phyloP scores from a whole-genome alignment of 2,888 invertebrate genomes.

The Pyrrhosoma nymphula region DNA sequence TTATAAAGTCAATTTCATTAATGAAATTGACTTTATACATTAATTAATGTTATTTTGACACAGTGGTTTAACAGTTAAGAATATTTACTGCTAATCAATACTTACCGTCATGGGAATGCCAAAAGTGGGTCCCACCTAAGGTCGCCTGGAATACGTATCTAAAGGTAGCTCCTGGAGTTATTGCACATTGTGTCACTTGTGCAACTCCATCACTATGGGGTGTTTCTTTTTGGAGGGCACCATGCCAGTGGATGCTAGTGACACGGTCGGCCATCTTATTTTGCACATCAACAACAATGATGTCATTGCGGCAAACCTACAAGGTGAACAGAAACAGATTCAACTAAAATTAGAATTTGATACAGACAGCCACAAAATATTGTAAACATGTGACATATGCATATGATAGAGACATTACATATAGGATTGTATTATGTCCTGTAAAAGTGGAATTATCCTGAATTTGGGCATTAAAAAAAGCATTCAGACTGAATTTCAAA shows the following conservation, averaged over 20 bases:
- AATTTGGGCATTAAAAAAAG: too few relatives aligned
- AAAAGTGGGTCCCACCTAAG: conserved; percentile 75
- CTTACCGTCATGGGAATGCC: conserved; percentile 75
- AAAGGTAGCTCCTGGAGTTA: conserved; percentile 75
- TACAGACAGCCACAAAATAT: not conserved
- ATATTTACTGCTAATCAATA: not conserved
- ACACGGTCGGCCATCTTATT: conserved; percentile 76
- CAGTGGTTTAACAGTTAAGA: not conserved
- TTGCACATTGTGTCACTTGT: conserved; percentile 77
- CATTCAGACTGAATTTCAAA: too few relatives aligned
- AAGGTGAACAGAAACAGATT: not conserved
- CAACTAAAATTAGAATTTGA: not conserved
- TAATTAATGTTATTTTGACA: too few relatives aligned
- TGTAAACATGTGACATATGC: too few relatives aligned
- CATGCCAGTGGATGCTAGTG: conserved; percentile 80
- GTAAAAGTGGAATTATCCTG: too few relatives aligned
- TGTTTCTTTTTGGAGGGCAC: conserved; percentile 75
- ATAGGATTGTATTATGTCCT: too few relatives aligned
- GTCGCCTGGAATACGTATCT: conserved; percentile 75
- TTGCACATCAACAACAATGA: conserved; percentile 76
- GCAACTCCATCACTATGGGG: conserved; percentile 78
- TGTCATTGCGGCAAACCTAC: conserved; percentile 77
- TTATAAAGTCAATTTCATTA: too few relatives aligned
- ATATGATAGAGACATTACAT: too few relatives aligned
- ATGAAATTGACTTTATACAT: too few relatives aligned